Evolutionary conservation across 2,113 vertebrate species (phyloP), one percentile per base, ranked within the genome.

Genomic region (Hydrochoerus hydrochaeris): DNA sequence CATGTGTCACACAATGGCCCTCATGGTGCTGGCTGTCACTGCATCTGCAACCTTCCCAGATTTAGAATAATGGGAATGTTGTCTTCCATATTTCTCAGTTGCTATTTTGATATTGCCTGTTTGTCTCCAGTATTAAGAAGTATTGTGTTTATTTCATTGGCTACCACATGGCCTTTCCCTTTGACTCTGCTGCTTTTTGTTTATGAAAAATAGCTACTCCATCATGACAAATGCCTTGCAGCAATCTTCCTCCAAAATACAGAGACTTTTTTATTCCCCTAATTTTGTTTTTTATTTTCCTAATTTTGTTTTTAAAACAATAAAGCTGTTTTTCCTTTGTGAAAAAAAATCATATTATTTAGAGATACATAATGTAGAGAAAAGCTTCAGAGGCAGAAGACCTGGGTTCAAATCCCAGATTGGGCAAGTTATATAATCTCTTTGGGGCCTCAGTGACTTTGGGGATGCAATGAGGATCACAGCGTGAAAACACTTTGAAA

Each of bases 1-100:
- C 87, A 5, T 54, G 28, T 57, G 54, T 2, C 4, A 81, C 35
- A 78, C 75, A 49, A 57, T 52, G 38, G 58, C 54, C 49, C 57
- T 94, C 13, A 7, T 63, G 89, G 63, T 81, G 73, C 60, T 75
- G 57, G 52, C n/a, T 41, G 13, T 71, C 81, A 87, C 57, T 62
- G n/a, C n/a, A 85, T 93, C 57, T 32, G 52, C 91, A 92, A 44
- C 35, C 30, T 93, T 78, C 77, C 96, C 91, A 94, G 62, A 93
- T 97, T 97, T 97, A 88, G 87, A 93, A 95, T 91, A 95, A 90
- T 78, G 96, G 90, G 91, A 90, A 95, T 91, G 81, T 85, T 90
- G 32, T 95, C 87, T 91, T 96, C 65, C 78, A 87, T 41, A 77
- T 93, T 97, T 98, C 96, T 97, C 95, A 96, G 49, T 90, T 92